Percentiles rank a stretch among this genome's conserved stretches.
Evolutionary conservation across 2,888 invertebrate species (phyloP).

Genomic region (Limnephilus rhombicus): DNA sequence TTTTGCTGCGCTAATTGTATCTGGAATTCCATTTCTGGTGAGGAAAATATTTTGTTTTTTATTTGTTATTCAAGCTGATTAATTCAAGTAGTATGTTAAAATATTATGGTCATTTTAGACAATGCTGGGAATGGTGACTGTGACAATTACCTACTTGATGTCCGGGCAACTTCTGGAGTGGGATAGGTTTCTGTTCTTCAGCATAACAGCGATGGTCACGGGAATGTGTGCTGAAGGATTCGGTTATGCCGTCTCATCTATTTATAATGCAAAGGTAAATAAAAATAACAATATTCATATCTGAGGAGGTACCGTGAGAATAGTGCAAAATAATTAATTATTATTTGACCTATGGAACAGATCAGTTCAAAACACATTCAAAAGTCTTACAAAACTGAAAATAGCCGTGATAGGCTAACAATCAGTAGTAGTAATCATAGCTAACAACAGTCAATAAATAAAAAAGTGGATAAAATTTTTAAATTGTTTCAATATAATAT

Average conservation of each 20-base stretch:
- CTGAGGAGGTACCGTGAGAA: too few relatives aligned
- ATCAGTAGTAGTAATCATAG: too few relatives aligned
- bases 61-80: neutral
- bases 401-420: too few relatives aligned
- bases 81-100: neutral
- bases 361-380: neutral
- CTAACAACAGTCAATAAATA: too few relatives aligned
- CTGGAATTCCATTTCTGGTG: constrained; percentile 79
- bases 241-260: constrained; percentile 83
- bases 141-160: constrained; percentile 77
- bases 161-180: constrained; percentile 84
- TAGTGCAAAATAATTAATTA: too few relatives aligned
- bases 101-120: constrained; percentile 71
- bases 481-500: too few relatives aligned
- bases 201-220: constrained; percentile 78
- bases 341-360: neutral
- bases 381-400: neutral
- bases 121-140: constrained; percentile 74
- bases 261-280: constrained; percentile 72
- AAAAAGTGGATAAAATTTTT: too few relatives aligned
- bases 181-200: constrained; percentile 79
- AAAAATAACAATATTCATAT: neutral
- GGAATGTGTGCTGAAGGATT: constrained; percentile 85
- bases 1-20: constrained; percentile 78
- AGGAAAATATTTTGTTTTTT: constrained; percentile 60